Conservation (phyloP, 2,888 invertebrate species). For the Ferrisia virgata region DNA sequence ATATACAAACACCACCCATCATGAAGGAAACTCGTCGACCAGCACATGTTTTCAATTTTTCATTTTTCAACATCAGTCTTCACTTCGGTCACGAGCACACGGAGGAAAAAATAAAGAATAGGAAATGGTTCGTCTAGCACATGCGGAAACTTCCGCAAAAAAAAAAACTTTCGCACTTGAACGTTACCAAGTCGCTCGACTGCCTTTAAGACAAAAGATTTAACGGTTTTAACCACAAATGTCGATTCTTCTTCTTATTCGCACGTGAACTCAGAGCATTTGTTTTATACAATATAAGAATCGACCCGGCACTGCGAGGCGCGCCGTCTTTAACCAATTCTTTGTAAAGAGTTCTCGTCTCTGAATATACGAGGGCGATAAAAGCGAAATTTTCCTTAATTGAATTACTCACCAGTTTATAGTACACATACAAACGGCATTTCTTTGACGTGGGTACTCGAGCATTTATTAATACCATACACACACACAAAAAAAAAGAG, state of each 20-base stretch:
- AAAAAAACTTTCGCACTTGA: background rate
- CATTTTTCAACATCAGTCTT: background rate
- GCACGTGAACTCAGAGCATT: background rate
- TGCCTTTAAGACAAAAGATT: background rate
- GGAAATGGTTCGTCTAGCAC: constrained; percentile 1
- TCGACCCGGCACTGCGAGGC: no score
- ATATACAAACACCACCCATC: background rate
- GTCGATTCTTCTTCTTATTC: background rate
- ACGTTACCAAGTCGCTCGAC: background rate
- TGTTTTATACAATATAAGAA: background rate
- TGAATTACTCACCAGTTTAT: background rate
- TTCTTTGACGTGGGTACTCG: background rate
- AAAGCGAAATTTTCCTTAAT: background rate
- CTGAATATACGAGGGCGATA: background rate
- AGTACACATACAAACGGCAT: background rate
- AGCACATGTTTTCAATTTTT: background rate
- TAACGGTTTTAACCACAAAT: constrained; percentile 2
- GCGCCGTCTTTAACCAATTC: background rate
- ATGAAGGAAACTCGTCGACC: background rate
- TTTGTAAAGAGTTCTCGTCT: background rate
- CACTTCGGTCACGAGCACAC: background rate
- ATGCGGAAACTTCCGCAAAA: constrained; percentile 1
- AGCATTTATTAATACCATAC: background rate
- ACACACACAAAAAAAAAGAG: background rate
- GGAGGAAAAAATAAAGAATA: background rate